phyloP scores from a whole-genome alignment of 2,113 vertebrate genomes.

The Columba janthina region DNA sequence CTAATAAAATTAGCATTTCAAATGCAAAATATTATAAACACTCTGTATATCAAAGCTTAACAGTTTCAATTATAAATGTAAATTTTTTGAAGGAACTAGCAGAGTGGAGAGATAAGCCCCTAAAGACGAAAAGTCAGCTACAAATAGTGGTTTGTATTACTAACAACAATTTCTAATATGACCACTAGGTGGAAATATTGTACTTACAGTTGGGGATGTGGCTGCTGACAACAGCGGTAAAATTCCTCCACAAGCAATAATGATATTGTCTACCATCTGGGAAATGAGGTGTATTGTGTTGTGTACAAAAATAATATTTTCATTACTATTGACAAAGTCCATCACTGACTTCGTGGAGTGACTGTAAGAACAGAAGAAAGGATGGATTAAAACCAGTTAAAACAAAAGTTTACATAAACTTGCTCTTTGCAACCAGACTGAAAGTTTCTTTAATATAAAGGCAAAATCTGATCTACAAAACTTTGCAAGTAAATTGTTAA shows the following conservation, averaged over 20 bases:
- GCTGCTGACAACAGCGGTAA: conserved; percentile 96
- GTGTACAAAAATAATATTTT: conserved; percentile 99
- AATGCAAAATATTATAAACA: not conserved
- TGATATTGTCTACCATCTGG: conserved; percentile 99
- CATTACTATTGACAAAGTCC: conserved; percentile 99
- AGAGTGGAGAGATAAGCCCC: not conserved
- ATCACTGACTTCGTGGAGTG: conserved; percentile 99
- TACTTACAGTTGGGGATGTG: conserved; percentile 95
- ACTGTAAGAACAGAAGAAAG: conserved; percentile 76
- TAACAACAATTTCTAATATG: conserved; percentile 17
- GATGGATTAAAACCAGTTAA: not conserved
- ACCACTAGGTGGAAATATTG: conserved; percentile 76
- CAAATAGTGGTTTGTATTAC: not conserved
- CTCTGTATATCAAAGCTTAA: not conserved
- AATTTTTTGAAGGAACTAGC: not conserved
- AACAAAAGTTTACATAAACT: not conserved
- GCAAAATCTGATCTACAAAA: not conserved
- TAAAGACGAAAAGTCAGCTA: not conserved
- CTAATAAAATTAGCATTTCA: not conserved
- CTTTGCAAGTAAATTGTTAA: not conserved
- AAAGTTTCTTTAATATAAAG: not conserved
- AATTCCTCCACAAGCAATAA: conserved; percentile 99
- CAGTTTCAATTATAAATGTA: not conserved
- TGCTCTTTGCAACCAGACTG: not conserved
- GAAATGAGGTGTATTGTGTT: conserved; percentile 99